phyloP scores from a whole-genome alignment of 2,888 invertebrate species.

The Erebia palarica region DNA sequence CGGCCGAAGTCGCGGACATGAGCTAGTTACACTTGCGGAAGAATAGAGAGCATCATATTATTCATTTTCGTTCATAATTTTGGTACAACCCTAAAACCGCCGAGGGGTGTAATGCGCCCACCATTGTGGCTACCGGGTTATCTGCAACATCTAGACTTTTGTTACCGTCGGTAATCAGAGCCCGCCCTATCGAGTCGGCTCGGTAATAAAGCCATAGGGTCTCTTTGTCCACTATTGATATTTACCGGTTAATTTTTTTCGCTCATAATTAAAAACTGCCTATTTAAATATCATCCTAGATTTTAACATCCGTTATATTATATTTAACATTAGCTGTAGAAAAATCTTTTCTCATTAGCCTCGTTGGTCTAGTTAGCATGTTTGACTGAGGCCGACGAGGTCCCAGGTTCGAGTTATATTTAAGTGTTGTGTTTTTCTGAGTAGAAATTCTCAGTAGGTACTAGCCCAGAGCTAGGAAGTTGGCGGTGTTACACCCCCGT shows the following conservation, averaged over 20 bases:
- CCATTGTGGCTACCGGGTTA: conserved; percentile 61
- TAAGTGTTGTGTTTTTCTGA: too few relatives aligned
- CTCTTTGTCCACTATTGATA: conserved; percentile 36
- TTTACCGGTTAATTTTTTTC: conserved; percentile 27
- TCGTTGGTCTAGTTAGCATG: too few relatives aligned
- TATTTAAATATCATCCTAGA: background rate
- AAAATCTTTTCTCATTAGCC: too few relatives aligned
- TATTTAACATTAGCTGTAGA: too few relatives aligned
- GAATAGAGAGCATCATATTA: background rate
- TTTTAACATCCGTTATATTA: background rate
- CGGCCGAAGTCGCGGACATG: too few relatives aligned
- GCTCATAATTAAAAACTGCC: conserved; percentile 18
- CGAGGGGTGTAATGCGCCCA: conserved; percentile 63
- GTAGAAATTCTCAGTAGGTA: too few relatives aligned
- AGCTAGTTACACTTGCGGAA: too few relatives aligned
- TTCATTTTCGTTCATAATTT: background rate
- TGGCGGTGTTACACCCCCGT: too few relatives aligned
- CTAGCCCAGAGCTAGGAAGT: too few relatives aligned
- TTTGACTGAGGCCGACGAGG: too few relatives aligned
- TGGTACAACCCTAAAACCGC: conserved; percentile 59
- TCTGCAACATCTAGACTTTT: conserved; percentile 71
- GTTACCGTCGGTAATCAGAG: conserved; percentile 64
- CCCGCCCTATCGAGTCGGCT: conserved; percentile 41
- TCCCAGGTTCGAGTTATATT: too few relatives aligned
- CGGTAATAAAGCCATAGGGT: conserved; percentile 45